phyloP scores from a whole-genome alignment of 2,113 vertebrate genomes.

The Suncus etruscus region DNA sequence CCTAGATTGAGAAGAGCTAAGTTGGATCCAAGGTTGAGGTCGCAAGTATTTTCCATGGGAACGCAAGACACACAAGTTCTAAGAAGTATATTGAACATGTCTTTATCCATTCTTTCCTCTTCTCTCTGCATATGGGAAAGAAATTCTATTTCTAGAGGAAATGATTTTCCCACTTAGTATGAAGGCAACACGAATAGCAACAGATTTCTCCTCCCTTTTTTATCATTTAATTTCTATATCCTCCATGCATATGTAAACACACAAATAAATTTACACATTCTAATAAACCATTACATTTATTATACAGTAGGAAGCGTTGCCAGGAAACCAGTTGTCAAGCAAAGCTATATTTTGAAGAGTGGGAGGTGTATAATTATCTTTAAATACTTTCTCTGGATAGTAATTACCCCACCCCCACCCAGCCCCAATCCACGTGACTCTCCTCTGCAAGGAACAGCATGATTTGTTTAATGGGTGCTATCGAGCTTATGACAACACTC shows the following conservation, averaged over 20 bases:
- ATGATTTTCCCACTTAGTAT: conserved; percentile 5
- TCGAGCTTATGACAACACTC: not conserved
- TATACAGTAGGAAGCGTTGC: conserved; percentile 87
- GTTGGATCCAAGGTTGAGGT: not conserved
- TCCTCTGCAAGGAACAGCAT: conserved; percentile 54
- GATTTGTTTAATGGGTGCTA: not conserved
- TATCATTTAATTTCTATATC: conserved; percentile 73
- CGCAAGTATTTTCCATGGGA: not conserved
- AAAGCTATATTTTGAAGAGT: conserved; percentile 88
- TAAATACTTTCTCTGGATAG: conserved; percentile 88
- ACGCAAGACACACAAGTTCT: no score
- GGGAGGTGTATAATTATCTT: conserved; percentile 89
- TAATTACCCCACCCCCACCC: conserved; percentile 86
- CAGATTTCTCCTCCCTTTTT: conserved; percentile 72
- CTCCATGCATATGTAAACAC: conserved; percentile 48
- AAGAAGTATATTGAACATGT: not conserved
- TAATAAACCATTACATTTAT: conserved; percentile 84
- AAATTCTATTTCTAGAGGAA: conserved; percentile 38
- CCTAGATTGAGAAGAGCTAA: not conserved
- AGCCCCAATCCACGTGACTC: conserved; percentile 79
- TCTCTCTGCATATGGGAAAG: not conserved
- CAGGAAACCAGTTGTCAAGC: conserved; percentile 89
- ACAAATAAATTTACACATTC: conserved; percentile 74
- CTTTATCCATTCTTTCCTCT: not conserved
- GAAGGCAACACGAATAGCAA: conserved; percentile 36